phyloP scores from a whole-genome alignment of 2,888 invertebrate species.

The Mimachlamys varia region DNA sequence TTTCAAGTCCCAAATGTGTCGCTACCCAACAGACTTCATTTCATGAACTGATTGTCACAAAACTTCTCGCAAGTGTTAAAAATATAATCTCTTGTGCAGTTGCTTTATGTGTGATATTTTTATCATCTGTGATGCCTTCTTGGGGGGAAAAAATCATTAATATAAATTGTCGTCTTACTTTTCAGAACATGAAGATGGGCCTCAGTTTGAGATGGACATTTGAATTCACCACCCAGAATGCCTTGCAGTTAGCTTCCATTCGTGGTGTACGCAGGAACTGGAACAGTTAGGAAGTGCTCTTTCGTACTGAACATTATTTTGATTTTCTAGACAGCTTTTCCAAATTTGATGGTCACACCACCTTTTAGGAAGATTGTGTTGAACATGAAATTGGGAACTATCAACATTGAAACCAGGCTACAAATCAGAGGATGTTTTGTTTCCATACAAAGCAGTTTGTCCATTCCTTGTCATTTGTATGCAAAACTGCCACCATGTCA shows the following conservation, averaged over 20 bases:
- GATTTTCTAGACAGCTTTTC: slow-evolving; percentile 23
- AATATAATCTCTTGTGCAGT: too few relatives aligned
- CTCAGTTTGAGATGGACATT: slow-evolving; percentile 78
- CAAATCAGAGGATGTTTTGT: slow-evolving; percentile 15
- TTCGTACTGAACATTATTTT: slow-evolving; percentile 12
- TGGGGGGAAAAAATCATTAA: too few relatives aligned
- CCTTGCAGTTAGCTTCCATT: slow-evolving; percentile 58
- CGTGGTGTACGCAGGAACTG: neutral
- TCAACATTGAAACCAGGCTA: slow-evolving; percentile 15
- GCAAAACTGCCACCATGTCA: neutral
- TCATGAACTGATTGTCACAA: too few relatives aligned
- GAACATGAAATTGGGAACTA: neutral
- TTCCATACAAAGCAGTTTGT: slow-evolving; percentile 14
- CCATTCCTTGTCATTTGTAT: slow-evolving; percentile 24
- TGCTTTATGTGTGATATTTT: too few relatives aligned
- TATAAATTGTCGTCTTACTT: neutral
- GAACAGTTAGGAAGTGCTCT: slow-evolving; percentile 6
- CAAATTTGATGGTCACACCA: neutral
- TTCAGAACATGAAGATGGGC: slow-evolving; percentile 64
- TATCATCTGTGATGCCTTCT: too few relatives aligned
- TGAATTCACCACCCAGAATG: slow-evolving; percentile 65
- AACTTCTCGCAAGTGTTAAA: too few relatives aligned
- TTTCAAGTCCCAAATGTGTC: too few relatives aligned
- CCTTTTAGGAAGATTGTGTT: neutral
- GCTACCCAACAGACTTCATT: too few relatives aligned